Conservation (phyloP, 2,797 vertebrate genomes). For the Girardinus metallicus region DNA sequence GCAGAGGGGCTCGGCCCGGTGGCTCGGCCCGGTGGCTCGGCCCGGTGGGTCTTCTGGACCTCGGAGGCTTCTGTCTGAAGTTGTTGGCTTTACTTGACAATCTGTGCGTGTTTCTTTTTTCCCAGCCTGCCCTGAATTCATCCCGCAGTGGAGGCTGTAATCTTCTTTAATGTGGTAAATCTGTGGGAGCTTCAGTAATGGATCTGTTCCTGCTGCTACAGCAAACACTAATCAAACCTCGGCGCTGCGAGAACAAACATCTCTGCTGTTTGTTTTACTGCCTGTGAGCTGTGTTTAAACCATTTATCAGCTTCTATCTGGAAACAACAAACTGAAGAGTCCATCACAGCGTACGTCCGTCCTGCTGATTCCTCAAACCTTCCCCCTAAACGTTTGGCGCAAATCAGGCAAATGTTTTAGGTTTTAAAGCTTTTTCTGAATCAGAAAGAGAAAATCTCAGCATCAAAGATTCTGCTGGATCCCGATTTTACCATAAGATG, state of each 20-base stretch:
- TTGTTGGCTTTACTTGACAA: neutral
- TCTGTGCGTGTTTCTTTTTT: neutral
- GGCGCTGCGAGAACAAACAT: neutral
- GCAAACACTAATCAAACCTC: conserved; percentile 33
- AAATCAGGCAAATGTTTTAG: neutral
- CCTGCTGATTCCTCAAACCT: neutral
- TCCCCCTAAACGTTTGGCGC: neutral
- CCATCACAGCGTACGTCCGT: neutral
- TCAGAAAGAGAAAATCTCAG: neutral
- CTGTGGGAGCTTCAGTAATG: conserved; percentile 34
- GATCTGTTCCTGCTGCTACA: conserved; percentile 26
- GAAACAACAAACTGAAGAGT: neutral
- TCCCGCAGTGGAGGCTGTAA: conserved; percentile 11
- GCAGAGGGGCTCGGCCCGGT: too few species aligned
- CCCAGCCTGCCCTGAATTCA: neutral
- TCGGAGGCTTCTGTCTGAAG: neutral
- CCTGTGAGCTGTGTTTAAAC: neutral
- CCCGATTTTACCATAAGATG: too few species aligned
- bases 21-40: too few species aligned
- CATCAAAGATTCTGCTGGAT: neutral
- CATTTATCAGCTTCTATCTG: neutral
- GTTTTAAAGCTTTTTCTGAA: neutral
- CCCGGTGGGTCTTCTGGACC: too few species aligned
- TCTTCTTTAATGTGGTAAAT: conserved; percentile 1
- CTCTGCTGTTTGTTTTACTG: conserved; percentile 3